Base-by-base conservation (phyloP, 2,888 invertebrate species). In the Adelphocoris suturalis region DNA sequence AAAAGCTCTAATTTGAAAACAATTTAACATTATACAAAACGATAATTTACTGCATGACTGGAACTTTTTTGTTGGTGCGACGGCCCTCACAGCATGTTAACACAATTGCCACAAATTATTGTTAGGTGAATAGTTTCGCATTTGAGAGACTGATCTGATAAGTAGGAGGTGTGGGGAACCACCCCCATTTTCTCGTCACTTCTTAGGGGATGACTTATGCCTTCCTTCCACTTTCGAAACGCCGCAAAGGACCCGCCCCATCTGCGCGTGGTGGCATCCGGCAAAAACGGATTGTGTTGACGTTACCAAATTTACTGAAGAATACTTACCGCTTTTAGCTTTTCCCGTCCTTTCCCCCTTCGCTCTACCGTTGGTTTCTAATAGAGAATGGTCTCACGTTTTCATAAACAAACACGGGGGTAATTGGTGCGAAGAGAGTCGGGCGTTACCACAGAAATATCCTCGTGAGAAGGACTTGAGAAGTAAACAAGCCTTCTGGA, bases 251-350 rank as follows among this genome's bases (percentile, higher is more conserved):
- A 78, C 46, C 78, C 78, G 78, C 78, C 47, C 78, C 78, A 78
- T 78, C 78, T 78, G 78, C 78, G 47, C 78, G 46, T 37, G 37
- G 46, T 37, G 46, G 78, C 78, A 78, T 78, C 78, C 78, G 78
- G 78, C 78, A 78, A 78, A 78, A 78, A 78, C 78, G 46, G 78
- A 78, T 78, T 78, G 78, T 78, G 78, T 78, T 78, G 78, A 78
- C 78, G 78, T 78, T 47, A 37, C 78, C 78, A 78, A 78, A 78
- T 78, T 78, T 78, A 78, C 78, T 37, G 78, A 46, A 11, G 78
- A 46, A 78, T 78, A 68, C 23, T 0, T 68, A 23, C 68, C 78
- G 46, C 78, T 78, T 47, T 47, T 78, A 47, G 46, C 37, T 47
- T 78, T 46, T n/a, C 23, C 28, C 46, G 23, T 1, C 1, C 75